Base-by-base conservation (phyloP, 2,113 vertebrate species). In the Perca schrenkii region DNA sequence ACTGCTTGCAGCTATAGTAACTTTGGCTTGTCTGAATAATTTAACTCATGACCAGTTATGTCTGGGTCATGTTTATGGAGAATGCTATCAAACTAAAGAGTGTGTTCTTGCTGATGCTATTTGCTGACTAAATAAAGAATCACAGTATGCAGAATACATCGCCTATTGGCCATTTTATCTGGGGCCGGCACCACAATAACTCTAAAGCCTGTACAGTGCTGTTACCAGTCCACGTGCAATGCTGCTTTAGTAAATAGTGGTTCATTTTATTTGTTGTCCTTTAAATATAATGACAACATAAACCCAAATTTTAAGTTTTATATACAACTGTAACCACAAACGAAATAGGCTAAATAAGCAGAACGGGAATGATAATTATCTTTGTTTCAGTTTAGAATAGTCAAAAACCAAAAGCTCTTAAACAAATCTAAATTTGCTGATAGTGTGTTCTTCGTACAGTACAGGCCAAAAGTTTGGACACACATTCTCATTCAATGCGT, bases 101-200 rank as follows among this genome's bases (percentile, higher is more conserved):
- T 40, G 34, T 57, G 34, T 53, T 66, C 49, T 8, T 50, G 53
- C 53, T 71, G 34, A 66, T 25, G n/a, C 14, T 49, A 49, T 74
- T 74, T 22, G 13, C 49, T 74, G 28, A 79, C 74, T 74, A 56
- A 84, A 74, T 74, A 8, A 83, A 67, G n/a, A 36, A 40, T 28
- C n/a, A 25, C 7, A 17, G 7, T 66, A 16, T 2, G 13, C 43
- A 52, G 10, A 60, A 10, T 52, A 34, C 40, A 7, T 58, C 0
- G 4, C 10, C 46, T 64, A 22, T 68, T 74, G 28, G 49, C 50
- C 36, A 68, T 68, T 56, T 64, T 31, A 43, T 63, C 4, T 2
- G 28, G 6, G 25, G 10, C 16, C 0, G 0, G 21, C 58, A 43
- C 12, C 12, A 47, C 47, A 53, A 71, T 58, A 64, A 16, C 50